Evolutionary conservation across 1,140 invertebrate genomes (phyloP).

Genomic region (Zaprionus taronus): DNA sequence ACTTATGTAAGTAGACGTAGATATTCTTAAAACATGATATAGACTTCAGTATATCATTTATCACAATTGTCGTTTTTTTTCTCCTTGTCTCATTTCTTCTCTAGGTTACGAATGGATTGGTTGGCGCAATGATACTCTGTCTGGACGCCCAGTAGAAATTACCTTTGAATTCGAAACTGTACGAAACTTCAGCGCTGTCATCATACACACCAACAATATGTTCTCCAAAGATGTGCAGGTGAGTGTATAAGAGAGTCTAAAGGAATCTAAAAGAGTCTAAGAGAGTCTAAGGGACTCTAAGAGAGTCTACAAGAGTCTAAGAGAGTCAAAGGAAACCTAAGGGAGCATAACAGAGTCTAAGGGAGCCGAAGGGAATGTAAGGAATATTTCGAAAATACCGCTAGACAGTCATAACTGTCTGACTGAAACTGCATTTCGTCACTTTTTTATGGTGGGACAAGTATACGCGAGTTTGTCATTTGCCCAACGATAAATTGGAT

Average conservation of each 20-base stretch:
- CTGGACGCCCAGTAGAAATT: constrained; percentile 88
- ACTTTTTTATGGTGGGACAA: constrained; percentile 38
- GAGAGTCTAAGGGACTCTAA: too few relatives aligned
- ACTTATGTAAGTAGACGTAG: too few relatives aligned
- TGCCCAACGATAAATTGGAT: constrained; percentile 33
- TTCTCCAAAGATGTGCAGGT: constrained; percentile 90
- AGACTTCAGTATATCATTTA: too few relatives aligned
- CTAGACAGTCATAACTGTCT: constrained; percentile 4
- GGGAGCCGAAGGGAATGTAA: too few relatives aligned
- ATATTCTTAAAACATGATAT: too few relatives aligned
- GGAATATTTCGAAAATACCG: too few relatives aligned
- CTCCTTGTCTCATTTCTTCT: constrained; percentile 44
- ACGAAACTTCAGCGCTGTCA: constrained; percentile 91
- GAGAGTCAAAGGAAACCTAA: too few relatives aligned
- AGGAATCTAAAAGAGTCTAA: neutral
- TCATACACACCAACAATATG: constrained; percentile 91
- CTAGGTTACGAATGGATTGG: constrained; percentile 94
- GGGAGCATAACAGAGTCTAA: too few relatives aligned
- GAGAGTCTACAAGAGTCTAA: neutral
- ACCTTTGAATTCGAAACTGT: constrained; percentile 91
- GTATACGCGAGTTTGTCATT: constrained; percentile 26
- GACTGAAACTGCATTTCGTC: constrained; percentile 43
- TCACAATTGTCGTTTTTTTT: too few relatives aligned
- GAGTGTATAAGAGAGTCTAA: constrained; percentile 15
- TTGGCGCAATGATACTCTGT: constrained; percentile 90